phyloP scores from a whole-genome alignment of 2,888 invertebrate species.

The Agrypnus murinus region DNA sequence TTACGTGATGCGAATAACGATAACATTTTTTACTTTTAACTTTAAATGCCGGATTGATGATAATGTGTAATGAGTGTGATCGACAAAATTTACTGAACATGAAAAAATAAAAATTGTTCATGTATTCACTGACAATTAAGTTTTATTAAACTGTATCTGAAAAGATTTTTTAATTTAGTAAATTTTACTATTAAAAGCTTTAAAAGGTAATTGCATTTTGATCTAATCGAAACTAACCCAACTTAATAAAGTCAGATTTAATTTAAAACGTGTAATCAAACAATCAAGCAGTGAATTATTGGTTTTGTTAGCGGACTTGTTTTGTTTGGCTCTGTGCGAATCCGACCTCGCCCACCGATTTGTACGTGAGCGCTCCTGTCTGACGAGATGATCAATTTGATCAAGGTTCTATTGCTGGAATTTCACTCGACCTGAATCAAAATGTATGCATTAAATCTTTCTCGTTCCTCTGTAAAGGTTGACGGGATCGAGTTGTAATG shows the following conservation, averaged over 20 bases:
- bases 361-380: conserved; percentile 11
- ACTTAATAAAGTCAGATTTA: conserved; percentile 21
- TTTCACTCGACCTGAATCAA: conserved; percentile 7
- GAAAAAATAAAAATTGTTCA: no score
- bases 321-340: conserved; percentile 7
- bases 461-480: background rate
- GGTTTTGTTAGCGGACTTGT: conserved; percentile 23
- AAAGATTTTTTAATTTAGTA: no score
- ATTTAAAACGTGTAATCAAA: conserved; percentile 29
- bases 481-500: conserved; percentile 1
- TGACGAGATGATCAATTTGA: conserved; percentile 15
- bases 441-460: conserved; percentile 10
- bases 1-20: no score
- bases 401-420: conserved; percentile 14
- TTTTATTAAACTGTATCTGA: no score
- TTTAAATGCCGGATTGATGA: no score
- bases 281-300: conserved; percentile 27
- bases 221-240: conserved; percentile 22
- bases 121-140: no score
- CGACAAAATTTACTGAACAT: no score
- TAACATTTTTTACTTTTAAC: no score
- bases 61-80: no score
- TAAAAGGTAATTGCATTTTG: background rate
- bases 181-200: no score
- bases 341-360: conserved; percentile 13